These are phyloP conservation scores for Physeter macrocephalus DNA, from an alignment of 2,113 vertebrate species.

Conservation along the genomic window DNA sequence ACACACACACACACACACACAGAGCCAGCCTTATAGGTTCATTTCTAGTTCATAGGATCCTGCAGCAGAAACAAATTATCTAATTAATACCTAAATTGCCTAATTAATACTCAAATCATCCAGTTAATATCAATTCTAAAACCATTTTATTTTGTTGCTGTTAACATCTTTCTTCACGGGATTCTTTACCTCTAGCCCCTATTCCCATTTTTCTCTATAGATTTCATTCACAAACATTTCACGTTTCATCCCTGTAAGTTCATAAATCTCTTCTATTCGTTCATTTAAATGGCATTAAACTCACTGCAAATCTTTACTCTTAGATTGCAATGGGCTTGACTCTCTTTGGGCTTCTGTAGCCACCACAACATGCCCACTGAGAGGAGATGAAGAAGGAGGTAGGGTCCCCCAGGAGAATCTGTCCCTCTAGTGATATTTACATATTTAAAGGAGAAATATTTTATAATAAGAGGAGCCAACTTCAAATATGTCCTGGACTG, in stretches of 20 bases:
- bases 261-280: slow-evolving; percentile 58
- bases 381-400: neutral
- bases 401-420: neutral
- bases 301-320: slow-evolving; percentile 19
- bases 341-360: neutral
- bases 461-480: neutral
- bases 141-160: neutral
- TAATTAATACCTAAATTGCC: slow-evolving; percentile 63
- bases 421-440: neutral
- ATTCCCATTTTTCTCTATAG: neutral
- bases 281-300: slow-evolving; percentile 43
- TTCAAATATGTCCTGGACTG: neutral
- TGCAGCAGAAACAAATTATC: slow-evolving; percentile 54
- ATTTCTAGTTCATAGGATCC: slow-evolving; percentile 40
- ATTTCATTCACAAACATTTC: slow-evolving; percentile 38
- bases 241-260: slow-evolving; percentile 7
- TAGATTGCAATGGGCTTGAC: neutral
- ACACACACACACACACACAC: neutral
- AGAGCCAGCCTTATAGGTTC: neutral
- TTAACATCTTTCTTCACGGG: slow-evolving; percentile 7
- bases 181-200: neutral
- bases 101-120: slow-evolving; percentile 66
- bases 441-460: slow-evolving; percentile 25
- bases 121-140: slow-evolving; percentile 40
- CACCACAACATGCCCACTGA: neutral